A percentile compares a stretch with the other conserved stretches of the same genome.
Conservation (phyloP, 2,888 invertebrate genomes). For the Hyposoter dolosus region DNA sequence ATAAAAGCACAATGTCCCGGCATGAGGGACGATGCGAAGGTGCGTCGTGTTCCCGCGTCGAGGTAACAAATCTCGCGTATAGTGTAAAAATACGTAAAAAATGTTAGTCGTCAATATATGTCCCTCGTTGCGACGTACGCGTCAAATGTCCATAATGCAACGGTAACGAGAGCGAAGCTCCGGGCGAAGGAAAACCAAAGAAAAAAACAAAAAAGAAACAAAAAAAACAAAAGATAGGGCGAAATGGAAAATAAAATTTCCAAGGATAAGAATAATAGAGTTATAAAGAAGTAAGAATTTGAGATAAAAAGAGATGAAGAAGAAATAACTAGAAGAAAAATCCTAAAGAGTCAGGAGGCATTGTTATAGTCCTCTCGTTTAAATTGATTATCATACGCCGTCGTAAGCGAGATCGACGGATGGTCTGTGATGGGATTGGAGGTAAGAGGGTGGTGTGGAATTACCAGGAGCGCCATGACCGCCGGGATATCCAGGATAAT, state of each 20-base stretch:
- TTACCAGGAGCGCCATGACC: slow-evolving; percentile 75
- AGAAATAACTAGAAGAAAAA: slow-evolving; percentile 27
- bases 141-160: slow-evolving; percentile 5
- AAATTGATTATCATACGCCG: slow-evolving; percentile 84
- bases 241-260: not conserved
- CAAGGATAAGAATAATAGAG: not conserved
- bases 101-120: slow-evolving; percentile 65
- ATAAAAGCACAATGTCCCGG: slow-evolving; percentile 59
- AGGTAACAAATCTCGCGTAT: slow-evolving; percentile 44
- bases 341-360: slow-evolving; percentile 18
- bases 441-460: slow-evolving; percentile 82
- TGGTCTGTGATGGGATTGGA: slow-evolving; percentile 82
- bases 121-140: slow-evolving; percentile 23
- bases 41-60: slow-evolving; percentile 38
- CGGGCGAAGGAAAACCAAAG: slow-evolving; percentile 6
- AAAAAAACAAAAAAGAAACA: not conserved
- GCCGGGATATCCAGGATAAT: slow-evolving; percentile 86
- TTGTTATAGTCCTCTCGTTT: slow-evolving; percentile 60
- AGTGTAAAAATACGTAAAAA: slow-evolving; percentile 83
- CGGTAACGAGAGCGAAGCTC: slow-evolving; percentile 23
- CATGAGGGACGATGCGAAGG: slow-evolving; percentile 34
- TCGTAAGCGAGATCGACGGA: slow-evolving; percentile 83
- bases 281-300: slow-evolving; percentile 1
- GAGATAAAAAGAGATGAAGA: slow-evolving; percentile 11
- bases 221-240: not conserved